Evolutionary conservation across 2,888 invertebrate species (phyloP), one percentile per base, ranked within the genome.

Genomic region (Malthinus flaveolus): DNA sequence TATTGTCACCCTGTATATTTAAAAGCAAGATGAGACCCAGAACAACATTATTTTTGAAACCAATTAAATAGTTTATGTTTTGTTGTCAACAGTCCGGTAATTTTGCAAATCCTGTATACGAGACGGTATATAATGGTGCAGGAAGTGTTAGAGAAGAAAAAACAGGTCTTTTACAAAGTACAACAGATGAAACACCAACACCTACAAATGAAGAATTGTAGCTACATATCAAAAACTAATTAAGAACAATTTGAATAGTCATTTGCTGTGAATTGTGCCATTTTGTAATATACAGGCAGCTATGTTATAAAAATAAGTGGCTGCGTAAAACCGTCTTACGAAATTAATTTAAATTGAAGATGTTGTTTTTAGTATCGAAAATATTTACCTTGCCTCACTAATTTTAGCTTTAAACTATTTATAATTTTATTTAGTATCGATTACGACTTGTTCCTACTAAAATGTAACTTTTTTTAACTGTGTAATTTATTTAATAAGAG

Each of bases 81-180:
- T 9, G 56, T 35, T 63, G 62, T 63, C 70, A 73, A 66, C 69
- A 78, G 77, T 84, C 85, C 64, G 88, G 88, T 31, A 91, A 92
- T 79, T 93, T 92, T 81, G 89, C 89, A 12, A 93, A 93, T 80
- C 93, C 93, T 0, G 90, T 93, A 44, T 93, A 93, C 79, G 93
- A 93, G 72, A 90, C 89, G 48, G 87, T 91, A 82, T 92, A 90
- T 78, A 83, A 79, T 63, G 75, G 77, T 36, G 71, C 73, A 52
- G 79, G 72, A 7, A 76, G 73, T 10, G 81, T 75, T 5, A 78
- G 77, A 7, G 84, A 84, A 64, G 84, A 84, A 71, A 79, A 84
- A 48, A 82, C 84, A 57, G 82, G 83, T 3, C 70, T 84, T 56
- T 70, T 84, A 51, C 83, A 84, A 66, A 81, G 81, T 62, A 75